Evolutionary conservation across 2,797 vertebrate genomes (phyloP), one percentile per base, ranked within the genome.

Genomic region (Phylloscopus collybita): DNA sequence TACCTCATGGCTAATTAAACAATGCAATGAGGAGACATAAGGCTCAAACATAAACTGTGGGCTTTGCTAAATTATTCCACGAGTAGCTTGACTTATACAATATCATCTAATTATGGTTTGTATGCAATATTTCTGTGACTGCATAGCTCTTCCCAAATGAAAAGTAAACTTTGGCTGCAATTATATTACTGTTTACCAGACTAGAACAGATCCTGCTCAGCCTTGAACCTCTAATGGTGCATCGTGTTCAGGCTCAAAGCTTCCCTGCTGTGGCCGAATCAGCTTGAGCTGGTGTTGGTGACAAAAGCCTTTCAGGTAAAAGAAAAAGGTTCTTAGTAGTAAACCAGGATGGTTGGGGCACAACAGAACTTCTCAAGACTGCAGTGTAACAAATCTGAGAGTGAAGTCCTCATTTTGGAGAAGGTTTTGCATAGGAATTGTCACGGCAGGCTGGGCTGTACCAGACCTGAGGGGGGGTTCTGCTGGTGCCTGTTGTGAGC

Each of bases 161-260:
- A 88, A 94, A 95, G 74, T 76, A 90, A 93, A 89, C 88, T 88
- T 73, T 80, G 42, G 9, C 65, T 78, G 61, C 34, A 86, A 29
- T 89, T 92, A 57, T 32, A 5, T 71, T 85, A 14, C 34, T 78
- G 36, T 87, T 92, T 81, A 86, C 91, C 23, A 45, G 70, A 42
- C 44, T 76, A 60, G 62, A 86, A 70, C 47, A 64, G 44, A 36
- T 54, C 71, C n/a, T 87, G 8, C 60, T 82, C 20, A 30, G n/a
- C 44, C 29, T 57, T 42, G 23, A 80, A 60, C 56, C 86, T 90
- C 11, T 74, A 57, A 45, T 67, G 13, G 26, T 47, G 34, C 2
- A 3, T 53, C 0, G 0, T 30, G 6, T 53, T 84, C 26, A 19
- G 26, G 36, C 57, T 84, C 23, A 49, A 19, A 70, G 38, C 5